Base-by-base conservation (phyloP, 2,797 vertebrate genomes). In the Myotis myotis region DNA sequence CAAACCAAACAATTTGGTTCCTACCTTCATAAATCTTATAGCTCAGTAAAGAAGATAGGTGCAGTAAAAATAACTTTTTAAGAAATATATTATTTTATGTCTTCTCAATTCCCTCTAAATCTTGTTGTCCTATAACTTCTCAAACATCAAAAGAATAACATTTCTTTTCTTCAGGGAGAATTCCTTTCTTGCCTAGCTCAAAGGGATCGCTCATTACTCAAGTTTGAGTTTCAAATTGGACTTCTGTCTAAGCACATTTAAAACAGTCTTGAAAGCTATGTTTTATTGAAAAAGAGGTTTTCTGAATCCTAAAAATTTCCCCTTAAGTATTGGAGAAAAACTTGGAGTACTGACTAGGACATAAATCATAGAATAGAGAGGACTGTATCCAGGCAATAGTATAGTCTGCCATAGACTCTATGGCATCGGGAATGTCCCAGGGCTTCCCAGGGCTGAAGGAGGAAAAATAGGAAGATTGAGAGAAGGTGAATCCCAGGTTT, bases 121-220 rank as follows among this genome's bases (percentile, higher is more conserved):
- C 53, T 76, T 72, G 6, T 87, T 47, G n/a, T 55, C 86, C 30
- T 87, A 11, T 84, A 71, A 70, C 38, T 89, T 94, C 53, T 87
- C 95, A 92, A 28, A 85, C 47, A 80, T 87, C 47, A 76, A 84
- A 87, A 95, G n/a, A 80, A 68, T 70, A 60, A 51, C 16, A n/a
- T 82, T 86, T 82, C 51, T 64, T 88, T 90, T 89, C 47, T 71
- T 36, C 15, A 81, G 68, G 12, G 22, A 88, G 82, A 95, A 84
- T 60, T 10, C 5, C 22, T 6, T 91, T 78, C 53, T 75, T 88
- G n/a, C 33, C 51, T 84, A 85, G 30, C 92, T 81, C 33, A 88
- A 85, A 95, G 30, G 28, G 2, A 70, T 78, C 36, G 15, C 15
- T 78, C 49, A 33, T 19, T 62, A 79, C n/a, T 89, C 3, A 19